These are phyloP conservation scores for Embiotoca jacksoni DNA, from an alignment of 2,113 vertebrate genomes.

Conservation along the genomic window DNA sequence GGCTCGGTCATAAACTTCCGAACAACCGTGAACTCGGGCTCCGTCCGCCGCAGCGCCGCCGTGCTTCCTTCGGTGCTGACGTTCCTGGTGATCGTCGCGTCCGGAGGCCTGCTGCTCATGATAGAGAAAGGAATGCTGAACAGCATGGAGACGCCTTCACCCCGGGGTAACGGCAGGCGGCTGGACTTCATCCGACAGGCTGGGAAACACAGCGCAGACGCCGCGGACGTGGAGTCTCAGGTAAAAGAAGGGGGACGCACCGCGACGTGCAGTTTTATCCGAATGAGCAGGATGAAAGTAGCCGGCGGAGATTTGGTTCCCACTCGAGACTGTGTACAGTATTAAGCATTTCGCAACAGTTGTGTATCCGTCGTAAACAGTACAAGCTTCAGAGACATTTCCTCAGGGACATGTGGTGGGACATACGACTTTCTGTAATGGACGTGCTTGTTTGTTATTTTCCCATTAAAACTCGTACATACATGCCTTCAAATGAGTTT, in stretches of 20 bases:
- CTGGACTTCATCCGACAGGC: constrained; percentile 39
- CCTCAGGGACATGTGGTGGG: neutral
- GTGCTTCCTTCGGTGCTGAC: constrained; percentile 94
- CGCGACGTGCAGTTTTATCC: neutral
- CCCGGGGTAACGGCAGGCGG: constrained; percentile 57
- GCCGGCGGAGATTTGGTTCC: neutral
- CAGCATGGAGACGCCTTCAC: constrained; percentile 88
- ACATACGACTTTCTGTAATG: too few relatives aligned
- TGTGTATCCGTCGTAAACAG: neutral
- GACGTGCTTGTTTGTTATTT: too few relatives aligned
- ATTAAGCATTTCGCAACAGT: constrained; percentile 5
- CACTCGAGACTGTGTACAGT: neutral
- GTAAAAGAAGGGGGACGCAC: constrained; percentile 59
- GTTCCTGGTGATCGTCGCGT: constrained; percentile 95
- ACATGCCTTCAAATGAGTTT: too few relatives aligned
- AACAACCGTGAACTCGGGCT: constrained; percentile 50
- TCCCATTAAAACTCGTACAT: too few relatives aligned
- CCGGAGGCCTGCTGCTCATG: constrained; percentile 95
- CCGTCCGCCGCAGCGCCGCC: constrained; percentile 76
- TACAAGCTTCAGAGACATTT: neutral
- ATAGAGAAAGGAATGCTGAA: constrained; percentile 95
- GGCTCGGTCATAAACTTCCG: constrained; percentile 66
- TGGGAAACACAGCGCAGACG: constrained; percentile 25
- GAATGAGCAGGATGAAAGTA: too few relatives aligned
- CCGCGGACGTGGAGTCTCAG: constrained; percentile 85